These are phyloP conservation scores for Ditylenchus dipsaci DNA, from an alignment of 1,140 invertebrate species.

Conservation along the genomic window DNA sequence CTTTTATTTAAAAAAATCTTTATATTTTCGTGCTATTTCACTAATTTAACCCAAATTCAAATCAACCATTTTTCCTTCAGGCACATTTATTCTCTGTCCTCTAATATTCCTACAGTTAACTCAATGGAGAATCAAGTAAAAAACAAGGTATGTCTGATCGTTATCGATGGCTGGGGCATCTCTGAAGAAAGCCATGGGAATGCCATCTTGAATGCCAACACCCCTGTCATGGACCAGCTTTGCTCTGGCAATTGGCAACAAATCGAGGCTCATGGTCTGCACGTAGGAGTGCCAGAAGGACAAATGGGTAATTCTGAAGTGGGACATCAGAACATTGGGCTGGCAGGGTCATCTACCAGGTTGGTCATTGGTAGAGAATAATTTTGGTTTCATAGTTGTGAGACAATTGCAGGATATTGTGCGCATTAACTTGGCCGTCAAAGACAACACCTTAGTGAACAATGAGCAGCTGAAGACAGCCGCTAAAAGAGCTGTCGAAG, in stretches of 20 bases:
- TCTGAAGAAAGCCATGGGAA: slow-evolving; percentile 59
- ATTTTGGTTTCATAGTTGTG: not conserved
- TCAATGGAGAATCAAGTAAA: slow-evolving; percentile 21
- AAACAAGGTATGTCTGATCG: slow-evolving; percentile 60
- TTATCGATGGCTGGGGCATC: slow-evolving; percentile 62
- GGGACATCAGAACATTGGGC: slow-evolving; percentile 64
- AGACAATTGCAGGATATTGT: slow-evolving; percentile 59
- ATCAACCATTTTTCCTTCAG: too few species aligned
- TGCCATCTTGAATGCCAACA: slow-evolving; percentile 60
- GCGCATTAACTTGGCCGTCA: slow-evolving; percentile 60
- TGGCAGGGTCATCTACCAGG: slow-evolving; percentile 63
- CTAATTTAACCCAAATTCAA: too few species aligned
- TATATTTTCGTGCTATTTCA: too few species aligned
- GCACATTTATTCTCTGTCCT: too few species aligned
- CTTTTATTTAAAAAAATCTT: too few species aligned
- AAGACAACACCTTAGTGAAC: slow-evolving; percentile 56
- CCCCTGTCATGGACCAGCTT: slow-evolving; percentile 60
- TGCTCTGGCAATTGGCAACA: slow-evolving; percentile 59
- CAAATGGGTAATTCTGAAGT: slow-evolving; percentile 64
- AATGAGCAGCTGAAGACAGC: slow-evolving; percentile 58
- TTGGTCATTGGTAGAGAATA: slow-evolving; percentile 8
- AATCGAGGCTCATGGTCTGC: slow-evolving; percentile 61
- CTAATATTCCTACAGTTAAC: too few species aligned
- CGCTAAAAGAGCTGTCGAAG: slow-evolving; percentile 57
- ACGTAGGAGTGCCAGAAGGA: slow-evolving; percentile 61